Evolutionary conservation across 2,113 vertebrate species (phyloP), one percentile per base, ranked within the genome.

Genomic region (Austrofundulus limnaeus): DNA sequence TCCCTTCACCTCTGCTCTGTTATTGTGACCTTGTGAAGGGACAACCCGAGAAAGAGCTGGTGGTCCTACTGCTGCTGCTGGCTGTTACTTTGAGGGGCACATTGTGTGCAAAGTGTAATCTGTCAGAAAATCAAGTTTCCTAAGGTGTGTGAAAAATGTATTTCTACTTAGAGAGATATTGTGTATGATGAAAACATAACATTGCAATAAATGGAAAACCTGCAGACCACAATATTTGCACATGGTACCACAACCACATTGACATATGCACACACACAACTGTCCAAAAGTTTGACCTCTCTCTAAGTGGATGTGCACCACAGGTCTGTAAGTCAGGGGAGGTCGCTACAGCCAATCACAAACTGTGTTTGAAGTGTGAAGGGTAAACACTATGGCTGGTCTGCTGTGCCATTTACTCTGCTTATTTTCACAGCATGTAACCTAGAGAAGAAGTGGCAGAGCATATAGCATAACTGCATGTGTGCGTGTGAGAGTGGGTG

Each of bases 1-100:
- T 94, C 87, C 89, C 87, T 81, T 93, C 90, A 95, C 92, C 91
- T 90, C 19, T 65, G 86, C 74, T 90, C 91, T 92, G 87, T 90
- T 87, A 91, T 84, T 91, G 92, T 89, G 88, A 90, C 80, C 83
- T 78, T 55, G n/a, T n/a, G 52, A 70, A 82, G 70, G 43, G 59
- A 70, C 66, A 71, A 70, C 58, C 52, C 59, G 41, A 58, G 63
- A 72, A 65, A 55, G 63, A 71, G 66, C 75, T 78, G 88, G 85
- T 83, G 84, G 75, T 78, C 76, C 66, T 76, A 62, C 63, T 13
- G 13, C 63, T 25, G 16, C n/a, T 15, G 25, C 58, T 31, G 56
- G 70, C 76, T 63, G 69, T 63, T 66, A 60, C 60, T 68, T 0
- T 75, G 69, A 66, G 61, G 69, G 20, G 47, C 39, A 61, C 72